These are phyloP conservation scores for Adelphocoris suturalis DNA, from an alignment of 2,888 invertebrate species.

Conservation along the genomic window DNA sequence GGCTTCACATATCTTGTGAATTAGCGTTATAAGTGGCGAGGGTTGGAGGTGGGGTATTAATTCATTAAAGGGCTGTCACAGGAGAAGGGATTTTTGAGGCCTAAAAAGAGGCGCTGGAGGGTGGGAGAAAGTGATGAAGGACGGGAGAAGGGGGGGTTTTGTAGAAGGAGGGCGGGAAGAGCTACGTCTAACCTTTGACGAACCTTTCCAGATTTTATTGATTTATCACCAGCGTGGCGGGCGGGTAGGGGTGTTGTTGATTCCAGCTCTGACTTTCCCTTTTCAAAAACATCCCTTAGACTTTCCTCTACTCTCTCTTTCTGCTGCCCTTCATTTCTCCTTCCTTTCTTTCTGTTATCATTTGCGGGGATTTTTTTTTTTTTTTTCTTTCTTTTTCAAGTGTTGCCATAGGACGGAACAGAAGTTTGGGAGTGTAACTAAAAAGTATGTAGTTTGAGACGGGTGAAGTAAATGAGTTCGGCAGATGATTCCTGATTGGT, in stretches of 20 bases:
- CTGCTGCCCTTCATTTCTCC: background rate
- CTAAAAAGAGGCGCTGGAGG: background rate
- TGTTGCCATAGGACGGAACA: background rate
- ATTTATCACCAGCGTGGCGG: conserved; percentile 51
- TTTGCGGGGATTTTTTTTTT: too few species aligned
- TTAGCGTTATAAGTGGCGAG: conserved; percentile 20
- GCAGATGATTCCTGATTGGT: too few species aligned
- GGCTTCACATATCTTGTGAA: conserved; percentile 39
- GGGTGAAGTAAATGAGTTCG: too few species aligned
- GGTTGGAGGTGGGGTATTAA: conserved; percentile 13
- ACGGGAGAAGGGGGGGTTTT: background rate
- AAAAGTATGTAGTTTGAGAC: too few species aligned
- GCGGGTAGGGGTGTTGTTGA: conserved; percentile 61
- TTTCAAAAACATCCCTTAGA: conserved; percentile 64
- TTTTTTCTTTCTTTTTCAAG: too few species aligned
- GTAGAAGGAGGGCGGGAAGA: background rate
- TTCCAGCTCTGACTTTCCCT: conserved; percentile 70
- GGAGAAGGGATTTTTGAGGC: background rate
- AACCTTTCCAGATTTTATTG: conserved; percentile 70
- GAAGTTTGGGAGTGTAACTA: too few species aligned
- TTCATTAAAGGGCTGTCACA: conserved; percentile 35
- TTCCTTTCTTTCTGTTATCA: background rate
- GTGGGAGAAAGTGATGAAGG: conserved; percentile 7
- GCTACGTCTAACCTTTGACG: conserved; percentile 68
- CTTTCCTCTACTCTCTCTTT: conserved; percentile 18